These are phyloP conservation scores for Podarcis muralis DNA, from an alignment of 2,113 vertebrate genomes.

Conservation along the genomic window DNA sequence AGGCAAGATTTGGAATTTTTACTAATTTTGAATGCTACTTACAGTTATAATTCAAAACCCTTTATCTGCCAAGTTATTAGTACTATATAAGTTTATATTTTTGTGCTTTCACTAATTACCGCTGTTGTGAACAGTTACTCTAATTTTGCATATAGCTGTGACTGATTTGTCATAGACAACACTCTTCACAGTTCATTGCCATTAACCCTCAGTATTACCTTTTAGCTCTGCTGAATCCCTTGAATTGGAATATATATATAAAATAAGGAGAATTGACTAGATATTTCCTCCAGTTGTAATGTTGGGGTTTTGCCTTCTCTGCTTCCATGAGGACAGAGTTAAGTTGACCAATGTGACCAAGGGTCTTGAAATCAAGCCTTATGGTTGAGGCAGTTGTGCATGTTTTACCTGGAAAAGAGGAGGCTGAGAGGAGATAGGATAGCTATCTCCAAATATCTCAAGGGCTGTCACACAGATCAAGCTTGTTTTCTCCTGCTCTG, in stretches of 20 bases:
- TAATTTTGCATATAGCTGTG: background rate
- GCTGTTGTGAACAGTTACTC: background rate
- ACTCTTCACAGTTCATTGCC: background rate
- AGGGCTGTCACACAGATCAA: too few relatives aligned
- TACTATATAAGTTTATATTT: background rate
- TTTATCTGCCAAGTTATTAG: background rate
- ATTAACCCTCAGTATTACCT: background rate
- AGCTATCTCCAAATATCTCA: too few relatives aligned
- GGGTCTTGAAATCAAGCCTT: too few relatives aligned
- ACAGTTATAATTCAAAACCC: background rate
- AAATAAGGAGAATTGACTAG: background rate
- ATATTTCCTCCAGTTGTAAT: background rate
- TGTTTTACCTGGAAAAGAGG: too few relatives aligned
- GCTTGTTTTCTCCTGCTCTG: too few relatives aligned
- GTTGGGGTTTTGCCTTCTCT: background rate
- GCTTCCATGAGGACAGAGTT: background rate
- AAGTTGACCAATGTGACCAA: background rate
- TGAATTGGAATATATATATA: background rate
- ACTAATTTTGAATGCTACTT: background rate
- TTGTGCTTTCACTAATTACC: background rate
- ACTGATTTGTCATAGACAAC: background rate
- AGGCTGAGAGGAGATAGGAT: too few relatives aligned
- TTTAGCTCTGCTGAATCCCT: background rate
- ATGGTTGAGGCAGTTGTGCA: too few relatives aligned
- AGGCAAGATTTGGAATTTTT: background rate